A percentile compares a stretch with the other conserved stretches of the same genome.
These are phyloP conservation scores for Urocyon cinereoargenteus DNA, from an alignment of 2,797 vertebrate species.

Conservation along the genomic window DNA sequence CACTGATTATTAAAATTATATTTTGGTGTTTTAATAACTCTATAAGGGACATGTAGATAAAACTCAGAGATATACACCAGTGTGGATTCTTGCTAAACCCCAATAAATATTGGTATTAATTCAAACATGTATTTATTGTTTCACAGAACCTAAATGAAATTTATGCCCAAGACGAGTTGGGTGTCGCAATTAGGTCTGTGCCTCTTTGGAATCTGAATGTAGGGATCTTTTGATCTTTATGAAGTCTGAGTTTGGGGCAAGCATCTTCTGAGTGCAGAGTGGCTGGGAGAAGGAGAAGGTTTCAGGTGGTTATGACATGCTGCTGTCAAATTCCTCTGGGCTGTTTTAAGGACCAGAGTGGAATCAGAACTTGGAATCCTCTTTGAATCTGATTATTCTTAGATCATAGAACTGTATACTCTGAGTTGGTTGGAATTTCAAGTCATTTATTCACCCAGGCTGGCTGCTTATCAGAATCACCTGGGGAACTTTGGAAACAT, in stretches of 20 bases:
- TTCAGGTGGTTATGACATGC: background rate
- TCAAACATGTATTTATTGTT: conserved; percentile 55
- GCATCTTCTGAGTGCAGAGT: background rate
- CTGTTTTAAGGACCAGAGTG: background rate
- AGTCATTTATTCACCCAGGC: accelerated
- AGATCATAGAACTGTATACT: accelerated
- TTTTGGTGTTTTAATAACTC: conserved; percentile 82
- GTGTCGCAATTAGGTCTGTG: background rate
- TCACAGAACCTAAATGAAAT: conserved; percentile 19
- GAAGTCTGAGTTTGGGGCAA: background rate
- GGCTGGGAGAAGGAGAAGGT: background rate
- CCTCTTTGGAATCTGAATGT: background rate
- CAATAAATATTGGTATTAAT: conserved; percentile 77
- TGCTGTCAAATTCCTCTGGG: background rate
- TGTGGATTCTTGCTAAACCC: conserved; percentile 77
- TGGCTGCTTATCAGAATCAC: background rate
- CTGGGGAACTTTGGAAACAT: too few relatives aligned
- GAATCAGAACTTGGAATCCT: background rate
- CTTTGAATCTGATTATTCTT: background rate
- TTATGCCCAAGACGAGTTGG: background rate
- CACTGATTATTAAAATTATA: conserved; percentile 84
- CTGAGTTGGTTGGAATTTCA: background rate
- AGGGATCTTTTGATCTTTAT: background rate
- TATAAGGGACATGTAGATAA: conserved; percentile 80
- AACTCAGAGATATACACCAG: conserved; percentile 64